These are phyloP conservation scores for Brachyrhaphis roseni DNA, from an alignment of 2,797 vertebrate species.

Conservation along the genomic window DNA sequence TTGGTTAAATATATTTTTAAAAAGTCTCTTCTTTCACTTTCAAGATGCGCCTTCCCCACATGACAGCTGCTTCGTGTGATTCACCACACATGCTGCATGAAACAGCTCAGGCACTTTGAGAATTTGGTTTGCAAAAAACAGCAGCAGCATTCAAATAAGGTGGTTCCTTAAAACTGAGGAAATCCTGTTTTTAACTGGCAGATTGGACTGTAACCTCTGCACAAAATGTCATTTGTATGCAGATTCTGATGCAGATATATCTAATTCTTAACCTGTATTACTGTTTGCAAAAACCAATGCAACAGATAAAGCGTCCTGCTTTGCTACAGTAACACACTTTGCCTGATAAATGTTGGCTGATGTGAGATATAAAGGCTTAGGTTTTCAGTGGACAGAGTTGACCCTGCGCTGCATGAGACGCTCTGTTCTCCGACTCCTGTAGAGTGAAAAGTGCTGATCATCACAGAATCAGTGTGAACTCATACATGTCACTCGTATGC, in stretches of 20 bases:
- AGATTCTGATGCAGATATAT: neutral
- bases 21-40: slow-evolving; percentile 13
- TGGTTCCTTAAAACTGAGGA: slow-evolving; percentile 32
- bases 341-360: neutral
- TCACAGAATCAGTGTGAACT: slow-evolving; percentile 27
- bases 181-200: slow-evolving; percentile 36
- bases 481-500: slow-evolving; percentile 25
- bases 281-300: neutral
- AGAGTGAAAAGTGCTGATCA: slow-evolving; percentile 55
- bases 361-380: slow-evolving; percentile 44
- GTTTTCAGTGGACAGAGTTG: slow-evolving; percentile 48
- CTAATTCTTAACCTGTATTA: too few relatives aligned
- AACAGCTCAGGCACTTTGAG: slow-evolving; percentile 3
- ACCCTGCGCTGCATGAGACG: slow-evolving; percentile 27
- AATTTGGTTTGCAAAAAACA: slow-evolving; percentile 56
- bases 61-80: slow-evolving; percentile 12
- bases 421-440: slow-evolving; percentile 32
- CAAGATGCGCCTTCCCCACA: slow-evolving; percentile 10
- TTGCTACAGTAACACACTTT: neutral
- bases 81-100: slow-evolving; percentile 23
- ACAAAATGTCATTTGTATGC: neutral
- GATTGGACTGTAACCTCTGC: neutral
- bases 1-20: slow-evolving; percentile 11
- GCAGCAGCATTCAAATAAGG: slow-evolving; percentile 61
- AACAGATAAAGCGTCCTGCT: neutral